Percentiles rank a stretch among this genome's conserved stretches.
These are phyloP conservation scores for Salarias fasciatus DNA, from an alignment of 2,797 vertebrate species.

Conservation along the genomic window DNA sequence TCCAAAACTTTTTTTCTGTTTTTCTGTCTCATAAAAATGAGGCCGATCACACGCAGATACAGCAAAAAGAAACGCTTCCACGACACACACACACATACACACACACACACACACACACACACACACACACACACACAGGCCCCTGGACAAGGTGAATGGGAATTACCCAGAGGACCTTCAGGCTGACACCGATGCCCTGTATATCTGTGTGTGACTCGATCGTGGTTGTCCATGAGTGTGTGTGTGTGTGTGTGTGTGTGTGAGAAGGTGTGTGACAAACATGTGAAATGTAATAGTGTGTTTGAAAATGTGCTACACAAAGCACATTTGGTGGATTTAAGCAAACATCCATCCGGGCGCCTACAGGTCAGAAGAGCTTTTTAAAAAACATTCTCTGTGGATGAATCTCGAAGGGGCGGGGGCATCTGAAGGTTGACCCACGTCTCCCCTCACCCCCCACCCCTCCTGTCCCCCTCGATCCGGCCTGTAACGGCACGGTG, in stretches of 20 bases:
- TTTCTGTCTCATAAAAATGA: conserved; percentile 61
- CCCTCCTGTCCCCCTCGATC: conserved; percentile 17
- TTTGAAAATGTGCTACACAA: conserved; percentile 84
- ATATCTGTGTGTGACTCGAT: conserved; percentile 19
- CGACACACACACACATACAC: conserved; percentile 32
- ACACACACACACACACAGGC: conserved; percentile 38
- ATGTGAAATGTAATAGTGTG: conserved; percentile 74
- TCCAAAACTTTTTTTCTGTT: conserved; percentile 78
- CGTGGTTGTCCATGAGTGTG: conserved; percentile 37
- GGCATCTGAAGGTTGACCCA: conserved; percentile 79
- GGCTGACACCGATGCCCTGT: conserved; percentile 77
- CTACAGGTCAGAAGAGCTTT: conserved; percentile 79
- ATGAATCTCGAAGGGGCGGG: conserved; percentile 29
- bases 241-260: conserved; percentile 12
- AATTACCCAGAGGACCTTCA: conserved; percentile 83
- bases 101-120: conserved; percentile 30
- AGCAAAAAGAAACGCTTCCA: conserved; percentile 40
- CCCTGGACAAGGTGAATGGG: conserved; percentile 79
- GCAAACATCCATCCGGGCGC: conserved; percentile 66
- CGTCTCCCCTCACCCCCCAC: conserved; percentile 25
- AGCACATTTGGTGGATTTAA: conserved; percentile 85
- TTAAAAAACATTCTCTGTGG: conserved; percentile 82
- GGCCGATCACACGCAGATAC: conserved; percentile 51
- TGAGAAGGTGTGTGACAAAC: conserved; percentile 39
- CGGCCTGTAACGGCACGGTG: conserved; percentile 26